Percentiles rank a stretch among this genome's conserved stretches.
Evolutionary conservation across 2,797 vertebrate genomes (phyloP).

Genomic region (Pampus argenteus): DNA sequence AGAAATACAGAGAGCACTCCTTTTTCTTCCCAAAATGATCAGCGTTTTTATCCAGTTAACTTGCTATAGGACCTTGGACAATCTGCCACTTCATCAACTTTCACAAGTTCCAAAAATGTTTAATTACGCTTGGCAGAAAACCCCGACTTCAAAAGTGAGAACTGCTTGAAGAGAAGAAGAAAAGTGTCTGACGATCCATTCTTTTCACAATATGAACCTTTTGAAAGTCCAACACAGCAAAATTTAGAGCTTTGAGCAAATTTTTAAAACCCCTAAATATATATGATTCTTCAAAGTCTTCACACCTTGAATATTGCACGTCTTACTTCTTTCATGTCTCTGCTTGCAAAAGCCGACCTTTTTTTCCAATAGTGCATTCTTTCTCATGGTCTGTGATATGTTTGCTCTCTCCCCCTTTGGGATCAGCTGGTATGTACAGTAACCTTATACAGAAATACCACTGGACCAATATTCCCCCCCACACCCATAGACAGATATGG

Average conservation of each 20-base stretch:
- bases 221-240: constrained; percentile 34
- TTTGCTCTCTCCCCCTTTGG: constrained; percentile 47
- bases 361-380: constrained; percentile 41
- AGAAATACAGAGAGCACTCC: constrained; percentile 41
- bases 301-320: constrained; percentile 26
- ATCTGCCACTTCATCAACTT: constrained; percentile 60
- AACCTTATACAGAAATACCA: constrained; percentile 67
- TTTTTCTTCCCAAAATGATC: constrained; percentile 46
- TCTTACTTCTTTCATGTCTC: constrained; percentile 42
- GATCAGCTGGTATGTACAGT: constrained; percentile 62
- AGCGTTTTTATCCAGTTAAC: constrained; percentile 43
- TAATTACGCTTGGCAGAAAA: constrained; percentile 52
- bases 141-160: constrained; percentile 53
- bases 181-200: constrained; percentile 38
- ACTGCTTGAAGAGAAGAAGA: constrained; percentile 1
- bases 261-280: constrained; percentile 14
- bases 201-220: constrained; percentile 38
- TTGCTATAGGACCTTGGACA: constrained; percentile 50
- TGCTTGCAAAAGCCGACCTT: constrained; percentile 22
- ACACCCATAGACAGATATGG: constrained; percentile 66
- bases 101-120: constrained; percentile 59
- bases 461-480: constrained; percentile 42
- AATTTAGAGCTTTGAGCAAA: constrained; percentile 40
- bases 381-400: constrained; percentile 46
- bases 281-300: constrained; percentile 37